Base-by-base conservation (phyloP, 2,113 vertebrate species). In the Epinephelus moara region DNA sequence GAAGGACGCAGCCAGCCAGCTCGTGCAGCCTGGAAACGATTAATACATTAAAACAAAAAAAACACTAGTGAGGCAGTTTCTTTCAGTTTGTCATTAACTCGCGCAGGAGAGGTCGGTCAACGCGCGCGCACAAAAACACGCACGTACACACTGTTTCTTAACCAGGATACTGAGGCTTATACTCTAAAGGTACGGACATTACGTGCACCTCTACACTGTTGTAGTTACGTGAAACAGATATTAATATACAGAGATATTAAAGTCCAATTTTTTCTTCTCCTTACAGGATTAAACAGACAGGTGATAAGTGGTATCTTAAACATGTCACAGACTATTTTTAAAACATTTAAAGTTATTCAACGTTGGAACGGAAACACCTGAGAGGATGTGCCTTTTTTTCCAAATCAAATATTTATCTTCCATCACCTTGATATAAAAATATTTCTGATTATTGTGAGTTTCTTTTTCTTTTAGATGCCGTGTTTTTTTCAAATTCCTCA, bases 61-160 rank as follows among this genome's bases (percentile, higher is more conserved):
- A 76, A 11, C 19, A 59, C 77, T 2, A 49, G 68, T 69, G 30
- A 40, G 63, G 72, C 68, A 64, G 1, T 82, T 89, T 85, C 40
- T 78, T 17, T 37, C 40, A 47, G 85, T 93, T 93, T 83, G 64
- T 49, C 70, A 93, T 94, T 92, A 93, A 92, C 87, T 73, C 4
- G 49, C 4, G 57, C 21, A 37, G 50, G 56, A 71, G 63, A 75
- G 75, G 57, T 77, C 74, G 33, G 57, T 47, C 21, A 60, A 25
- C 33, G 13, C 53, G 14, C 57, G 0, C 37, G 0, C 49, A 12
- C 30, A 19, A n/a, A 37, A 63, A 67, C 52, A 47, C 49, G 19
- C 72, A 71, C 27, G 21, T 9, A 37, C 18, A 23, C 23, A 33
- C 62, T 17, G 15, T 17, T 18, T 17, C 4, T 12, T 23, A 25